A percentile compares a stretch with the other conserved stretches of the same genome.
phyloP scores from a whole-genome alignment of 2,888 invertebrate species.

The Stenchaetothrips biformis region DNA sequence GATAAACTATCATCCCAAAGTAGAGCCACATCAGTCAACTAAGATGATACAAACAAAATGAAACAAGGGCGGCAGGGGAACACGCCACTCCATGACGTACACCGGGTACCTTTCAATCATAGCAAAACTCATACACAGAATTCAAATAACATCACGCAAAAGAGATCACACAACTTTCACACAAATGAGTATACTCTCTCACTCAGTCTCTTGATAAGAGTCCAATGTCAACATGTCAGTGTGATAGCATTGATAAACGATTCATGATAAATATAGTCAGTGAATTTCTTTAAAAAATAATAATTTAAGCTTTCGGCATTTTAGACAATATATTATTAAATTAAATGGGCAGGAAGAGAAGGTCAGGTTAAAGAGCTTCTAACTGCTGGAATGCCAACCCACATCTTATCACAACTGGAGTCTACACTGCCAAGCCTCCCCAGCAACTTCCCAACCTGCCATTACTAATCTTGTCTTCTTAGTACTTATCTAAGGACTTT shows the following conservation, averaged over 20 bases:
- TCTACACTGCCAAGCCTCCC: slow-evolving; percentile 8
- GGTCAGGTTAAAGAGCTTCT: slow-evolving; percentile 18
- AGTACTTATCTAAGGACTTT: slow-evolving; percentile 1
- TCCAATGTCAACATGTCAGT: slow-evolving; percentile 14
- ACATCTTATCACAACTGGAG: slow-evolving; percentile 23
- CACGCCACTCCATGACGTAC: neutral
- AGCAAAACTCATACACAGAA: slow-evolving; percentile 19
- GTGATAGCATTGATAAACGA: slow-evolving; percentile 17
- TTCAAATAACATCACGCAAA: slow-evolving; percentile 15
- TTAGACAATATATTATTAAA: slow-evolving; percentile 23
- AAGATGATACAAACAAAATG: slow-evolving; percentile 3
- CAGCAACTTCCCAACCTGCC: slow-evolving; percentile 11
- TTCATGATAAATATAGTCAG: slow-evolving; percentile 16
- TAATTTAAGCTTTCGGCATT: slow-evolving; percentile 25
- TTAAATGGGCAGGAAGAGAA: neutral
- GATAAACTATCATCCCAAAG: neutral
- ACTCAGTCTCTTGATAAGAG: slow-evolving; percentile 24
- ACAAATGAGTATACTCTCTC: slow-evolving; percentile 15
- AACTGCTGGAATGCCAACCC: slow-evolving; percentile 22
- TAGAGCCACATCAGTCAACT: slow-evolving; percentile 13
- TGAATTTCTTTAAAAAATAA: slow-evolving; percentile 14
- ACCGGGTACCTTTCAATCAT: slow-evolving; percentile 1
- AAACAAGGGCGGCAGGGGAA: neutral
- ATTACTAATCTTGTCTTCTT: neutral
- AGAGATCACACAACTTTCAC: slow-evolving; percentile 24